These are phyloP conservation scores for Copsychus sechellarum DNA, from an alignment of 2,113 vertebrate species.

Conservation along the genomic window DNA sequence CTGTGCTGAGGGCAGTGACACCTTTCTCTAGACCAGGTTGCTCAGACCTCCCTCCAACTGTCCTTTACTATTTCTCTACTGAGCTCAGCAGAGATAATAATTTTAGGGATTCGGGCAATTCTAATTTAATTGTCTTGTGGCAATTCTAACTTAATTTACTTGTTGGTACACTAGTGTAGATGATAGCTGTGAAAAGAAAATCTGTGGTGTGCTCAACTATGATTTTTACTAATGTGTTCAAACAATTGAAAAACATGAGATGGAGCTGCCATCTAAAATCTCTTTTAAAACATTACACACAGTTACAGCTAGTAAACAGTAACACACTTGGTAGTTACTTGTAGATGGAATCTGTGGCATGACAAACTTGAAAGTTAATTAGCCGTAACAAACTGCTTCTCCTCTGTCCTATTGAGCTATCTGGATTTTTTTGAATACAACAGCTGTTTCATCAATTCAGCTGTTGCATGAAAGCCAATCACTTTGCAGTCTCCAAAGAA, in stretches of 20 bases:
- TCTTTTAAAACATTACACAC: neutral
- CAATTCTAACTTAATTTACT: too few species aligned
- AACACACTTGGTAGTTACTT: slow-evolving; percentile 23
- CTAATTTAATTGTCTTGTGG: neutral
- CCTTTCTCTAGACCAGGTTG: neutral
- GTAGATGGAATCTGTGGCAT: slow-evolving; percentile 36
- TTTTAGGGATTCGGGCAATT: neutral
- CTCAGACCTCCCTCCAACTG: neutral
- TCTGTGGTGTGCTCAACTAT: neutral
- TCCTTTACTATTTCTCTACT: neutral
- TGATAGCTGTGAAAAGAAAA: neutral
- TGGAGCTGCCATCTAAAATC: neutral
- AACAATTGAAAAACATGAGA: neutral
- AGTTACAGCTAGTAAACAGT: neutral
- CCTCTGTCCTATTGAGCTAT: slow-evolving; percentile 12
- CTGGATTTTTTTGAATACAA: slow-evolving; percentile 47
- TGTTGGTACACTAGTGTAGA: neutral
- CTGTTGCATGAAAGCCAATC: slow-evolving; percentile 2
- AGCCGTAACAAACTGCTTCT: slow-evolving; percentile 21
- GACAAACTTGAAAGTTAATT: slow-evolving; percentile 45
- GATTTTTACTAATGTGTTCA: neutral
- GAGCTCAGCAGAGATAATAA: neutral
- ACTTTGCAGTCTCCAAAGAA: slow-evolving; percentile 8
- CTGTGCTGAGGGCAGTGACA: neutral
- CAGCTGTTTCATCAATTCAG: slow-evolving; percentile 56